Conservation (phyloP, 2,888 invertebrate species). For the Drosophila tanythrix region DNA sequence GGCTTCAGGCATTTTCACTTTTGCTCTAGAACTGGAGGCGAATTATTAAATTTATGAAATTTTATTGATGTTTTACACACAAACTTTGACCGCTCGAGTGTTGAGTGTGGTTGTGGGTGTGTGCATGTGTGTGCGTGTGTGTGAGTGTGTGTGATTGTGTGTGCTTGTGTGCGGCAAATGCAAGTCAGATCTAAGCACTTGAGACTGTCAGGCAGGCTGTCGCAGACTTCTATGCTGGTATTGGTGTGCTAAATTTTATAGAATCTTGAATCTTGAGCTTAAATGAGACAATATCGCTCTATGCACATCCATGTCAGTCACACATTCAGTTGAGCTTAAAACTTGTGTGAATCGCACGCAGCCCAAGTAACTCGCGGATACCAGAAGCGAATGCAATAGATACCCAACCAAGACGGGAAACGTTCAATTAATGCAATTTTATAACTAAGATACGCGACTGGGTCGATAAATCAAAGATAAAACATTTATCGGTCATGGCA, state of each 20-base stretch:
- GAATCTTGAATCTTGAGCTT: constrained; percentile 68
- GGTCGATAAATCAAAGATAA: constrained; percentile 5
- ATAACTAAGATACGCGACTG: constrained; percentile 22
- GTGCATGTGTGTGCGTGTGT: constrained; percentile 4
- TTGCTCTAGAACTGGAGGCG: constrained; percentile 60
- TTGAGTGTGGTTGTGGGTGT: constrained; percentile 15
- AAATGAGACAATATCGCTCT: constrained; percentile 56
- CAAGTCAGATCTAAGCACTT: constrained; percentile 52
- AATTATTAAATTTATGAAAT: constrained; percentile 78
- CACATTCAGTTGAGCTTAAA: constrained; percentile 67
- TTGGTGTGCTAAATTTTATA: constrained; percentile 65
- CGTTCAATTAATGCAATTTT: constrained; percentile 49
- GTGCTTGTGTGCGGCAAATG: constrained; percentile 21
- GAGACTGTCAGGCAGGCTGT: constrained; percentile 35
- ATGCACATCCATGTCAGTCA: constrained; percentile 38
- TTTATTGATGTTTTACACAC: constrained; percentile 77
- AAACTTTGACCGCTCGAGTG: constrained; percentile 70
- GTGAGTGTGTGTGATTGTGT: constrained; percentile 23
- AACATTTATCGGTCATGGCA: constrained; percentile 30
- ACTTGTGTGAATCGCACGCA: constrained; percentile 62
- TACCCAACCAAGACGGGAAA: constrained; percentile 43
- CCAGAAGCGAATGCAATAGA: constrained; percentile 24
- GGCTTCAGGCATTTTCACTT: constrained; percentile 65
- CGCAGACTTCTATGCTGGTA: constrained; percentile 39
- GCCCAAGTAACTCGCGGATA: constrained; percentile 30